These are phyloP conservation scores for Channa argus DNA, from an alignment of 2,113 vertebrate genomes.

Conservation along the genomic window DNA sequence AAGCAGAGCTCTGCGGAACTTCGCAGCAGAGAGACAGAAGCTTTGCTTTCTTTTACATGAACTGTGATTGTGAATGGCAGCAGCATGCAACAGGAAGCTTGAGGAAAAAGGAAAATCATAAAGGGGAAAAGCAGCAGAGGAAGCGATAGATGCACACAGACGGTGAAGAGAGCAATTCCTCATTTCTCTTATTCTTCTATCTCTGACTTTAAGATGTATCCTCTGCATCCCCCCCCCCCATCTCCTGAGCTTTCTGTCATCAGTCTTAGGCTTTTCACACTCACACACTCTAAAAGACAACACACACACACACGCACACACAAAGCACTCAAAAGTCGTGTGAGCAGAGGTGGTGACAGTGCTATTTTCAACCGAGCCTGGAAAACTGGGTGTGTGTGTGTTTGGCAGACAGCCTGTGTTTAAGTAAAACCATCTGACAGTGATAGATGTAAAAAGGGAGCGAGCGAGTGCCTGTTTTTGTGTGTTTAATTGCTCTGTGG, in stretches of 20 bases:
- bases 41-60: no score
- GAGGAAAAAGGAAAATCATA: background rate
- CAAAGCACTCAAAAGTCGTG: conserved; percentile 8
- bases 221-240: no score
- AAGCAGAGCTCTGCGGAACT: background rate
- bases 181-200: background rate
- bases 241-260: conserved; percentile 35
- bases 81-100: background rate
- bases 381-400: conserved; percentile 10
- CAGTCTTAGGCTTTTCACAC: conserved; percentile 35
- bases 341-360: conserved; percentile 58
- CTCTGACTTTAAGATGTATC: conserved; percentile 27
- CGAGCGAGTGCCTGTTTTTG: conserved; percentile 1
- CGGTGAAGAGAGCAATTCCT: conserved; percentile 16
- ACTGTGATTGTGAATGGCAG: background rate
- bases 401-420: background rate
- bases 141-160: background rate
- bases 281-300: background rate
- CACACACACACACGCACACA: conserved; percentile 19
- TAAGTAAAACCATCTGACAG: conserved; percentile 19
- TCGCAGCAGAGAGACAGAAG: background rate
- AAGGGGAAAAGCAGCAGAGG: background rate
- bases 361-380: conserved; percentile 45
- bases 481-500: conserved; percentile 40
- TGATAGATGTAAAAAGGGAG: conserved; percentile 38